Conservation (phyloP, 2,113 vertebrate species). For the Oryzias curvinotus region DNA sequence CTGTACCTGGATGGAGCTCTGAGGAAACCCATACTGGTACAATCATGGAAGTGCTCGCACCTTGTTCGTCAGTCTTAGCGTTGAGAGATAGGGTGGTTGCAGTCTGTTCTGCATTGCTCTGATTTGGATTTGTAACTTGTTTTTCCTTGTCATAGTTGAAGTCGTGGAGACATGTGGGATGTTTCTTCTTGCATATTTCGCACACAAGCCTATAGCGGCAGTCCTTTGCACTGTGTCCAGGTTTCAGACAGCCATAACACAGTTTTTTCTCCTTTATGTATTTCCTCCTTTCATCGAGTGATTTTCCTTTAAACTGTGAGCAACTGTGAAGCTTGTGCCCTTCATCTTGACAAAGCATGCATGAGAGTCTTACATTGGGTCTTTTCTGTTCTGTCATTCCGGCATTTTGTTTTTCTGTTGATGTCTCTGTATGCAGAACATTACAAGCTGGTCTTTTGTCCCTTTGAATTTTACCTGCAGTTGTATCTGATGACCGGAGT, state of each 20-base stretch:
- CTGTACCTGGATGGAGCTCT: too few relatives aligned
- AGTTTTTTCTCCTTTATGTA: background rate
- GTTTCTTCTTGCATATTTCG: background rate
- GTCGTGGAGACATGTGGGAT: background rate
- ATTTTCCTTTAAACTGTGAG: background rate
- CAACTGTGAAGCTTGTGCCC: background rate
- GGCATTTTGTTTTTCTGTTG: background rate
- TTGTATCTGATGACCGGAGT: background rate
- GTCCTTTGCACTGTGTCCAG: background rate
- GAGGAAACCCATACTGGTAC: too few relatives aligned
- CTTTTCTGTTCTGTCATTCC: background rate
- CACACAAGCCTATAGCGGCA: background rate
- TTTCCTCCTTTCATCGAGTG: background rate
- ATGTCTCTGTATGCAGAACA: background rate
- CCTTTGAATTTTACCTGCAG: background rate
- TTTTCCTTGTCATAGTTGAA: background rate
- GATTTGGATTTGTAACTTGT: background rate
- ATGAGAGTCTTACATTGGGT: background rate
- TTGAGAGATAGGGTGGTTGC: conserved; percentile 5
- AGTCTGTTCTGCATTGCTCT: background rate
- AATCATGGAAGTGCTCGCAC: too few relatives aligned
- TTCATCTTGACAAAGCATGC: background rate
- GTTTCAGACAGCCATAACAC: conserved; percentile 3
- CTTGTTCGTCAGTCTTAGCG: background rate
- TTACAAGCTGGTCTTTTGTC: background rate